phyloP scores from a whole-genome alignment of 37 sponge, comb jelly and placozoan genomes.

The Hormiphora californensis region DNA sequence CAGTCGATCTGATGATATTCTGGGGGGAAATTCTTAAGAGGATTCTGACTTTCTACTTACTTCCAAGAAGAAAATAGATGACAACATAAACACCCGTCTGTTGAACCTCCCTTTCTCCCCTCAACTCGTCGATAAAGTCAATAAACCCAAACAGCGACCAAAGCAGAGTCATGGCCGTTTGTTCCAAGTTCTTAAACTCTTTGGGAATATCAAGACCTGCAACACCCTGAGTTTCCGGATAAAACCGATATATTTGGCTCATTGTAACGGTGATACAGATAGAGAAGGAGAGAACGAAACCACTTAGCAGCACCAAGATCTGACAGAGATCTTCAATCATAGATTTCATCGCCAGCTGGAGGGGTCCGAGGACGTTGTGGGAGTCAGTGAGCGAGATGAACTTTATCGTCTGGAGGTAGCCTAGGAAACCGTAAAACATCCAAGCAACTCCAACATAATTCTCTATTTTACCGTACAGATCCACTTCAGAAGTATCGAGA shows the following conservation, averaged over 20 bases:
- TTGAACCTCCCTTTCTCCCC: not conserved
- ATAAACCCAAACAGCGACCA: conserved; percentile 39
- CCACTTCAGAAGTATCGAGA: not conserved
- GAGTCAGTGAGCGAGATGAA: conserved; percentile 25
- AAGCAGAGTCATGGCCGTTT: not conserved
- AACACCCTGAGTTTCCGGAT: not conserved
- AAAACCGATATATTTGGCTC: not conserved
- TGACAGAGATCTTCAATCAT: conserved; percentile 36
- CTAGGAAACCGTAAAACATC: conserved; percentile 16
- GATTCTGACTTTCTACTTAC: no score
- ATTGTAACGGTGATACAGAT: not conserved
- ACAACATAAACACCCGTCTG: not conserved
- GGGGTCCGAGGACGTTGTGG: conserved; percentile 40
- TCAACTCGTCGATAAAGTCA: conserved; percentile 30
- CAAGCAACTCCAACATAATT: not conserved
- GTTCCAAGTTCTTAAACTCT: not conserved
- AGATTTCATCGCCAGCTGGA: conserved; percentile 46
- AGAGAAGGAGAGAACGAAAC: not conserved
- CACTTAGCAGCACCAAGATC: not conserved
- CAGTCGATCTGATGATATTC: not conserved
- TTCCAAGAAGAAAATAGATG: conserved; percentile 4
- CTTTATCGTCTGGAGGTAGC: conserved; percentile 49
- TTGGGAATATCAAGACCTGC: not conserved
- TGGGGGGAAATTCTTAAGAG: no score
- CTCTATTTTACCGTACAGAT: not conserved